Base-by-base conservation (phyloP, 2,797 vertebrate genomes). In the Myotis myotis region DNA sequence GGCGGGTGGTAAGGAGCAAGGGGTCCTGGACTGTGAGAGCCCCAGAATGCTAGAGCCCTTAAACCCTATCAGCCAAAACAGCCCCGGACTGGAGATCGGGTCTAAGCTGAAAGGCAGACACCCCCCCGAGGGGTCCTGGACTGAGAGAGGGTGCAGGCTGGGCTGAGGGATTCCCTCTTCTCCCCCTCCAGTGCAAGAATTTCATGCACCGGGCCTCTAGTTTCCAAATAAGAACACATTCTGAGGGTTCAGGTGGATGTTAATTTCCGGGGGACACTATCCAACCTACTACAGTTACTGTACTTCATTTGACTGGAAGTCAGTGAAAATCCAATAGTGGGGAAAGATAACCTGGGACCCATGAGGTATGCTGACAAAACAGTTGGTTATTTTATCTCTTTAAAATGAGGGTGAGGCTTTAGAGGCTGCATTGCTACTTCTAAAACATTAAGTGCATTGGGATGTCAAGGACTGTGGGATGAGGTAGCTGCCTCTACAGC, bases 171-270 rank as follows among this genome's bases (percentile, higher is more conserved):
- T 11, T 47, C 47, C 47, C 12, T 12, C 3, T 13, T 13, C 13
- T 3, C 55, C 55, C 1, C 4, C 22, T 9, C 20, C 22, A 3
- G 53, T 23, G 22, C 22, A 55, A 55, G 20, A 55, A 55, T 55
- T 55, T 23, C 22, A 1, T 55, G 8, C 53, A 55, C 53, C 3
- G 22, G 53, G 22, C 53, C 53, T 55, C 8, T 9, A 55, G 53
- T 71, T 94, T 96, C 75, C 22, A 82, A 86, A 78, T 72, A 72
- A 90, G 16, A 10, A 51, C 22, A 90, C 25, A 36, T 38, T 71
- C 44, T 83, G 53, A 87, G 53, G 17, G 79, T 57, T 30, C 30
- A 53, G 28, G 22, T 2, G 20, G 3, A 68, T 82, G 4, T 51
- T 53, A 78, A 76, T 72, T 79, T 93, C 53, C 36, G 19, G 6